These are phyloP conservation scores for Drosophila eugracilis DNA, from an alignment of 1,140 invertebrate genomes.

Conservation along the genomic window DNA sequence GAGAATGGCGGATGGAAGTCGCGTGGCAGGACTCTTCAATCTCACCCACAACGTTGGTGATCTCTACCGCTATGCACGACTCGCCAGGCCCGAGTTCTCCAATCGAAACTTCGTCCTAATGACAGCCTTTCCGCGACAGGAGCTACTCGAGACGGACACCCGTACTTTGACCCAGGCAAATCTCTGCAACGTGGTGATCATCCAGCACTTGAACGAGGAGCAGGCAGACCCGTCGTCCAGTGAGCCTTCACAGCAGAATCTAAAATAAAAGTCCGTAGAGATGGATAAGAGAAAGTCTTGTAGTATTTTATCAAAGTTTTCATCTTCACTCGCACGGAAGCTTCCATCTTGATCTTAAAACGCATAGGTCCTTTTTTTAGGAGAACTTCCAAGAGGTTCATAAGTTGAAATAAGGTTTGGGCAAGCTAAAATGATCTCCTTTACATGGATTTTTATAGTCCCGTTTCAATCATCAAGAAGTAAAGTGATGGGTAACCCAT, in stretches of 20 bases:
- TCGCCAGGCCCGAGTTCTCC: conserved; percentile 48
- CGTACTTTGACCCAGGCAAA: conserved; percentile 53
- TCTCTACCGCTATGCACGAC: conserved; percentile 55
- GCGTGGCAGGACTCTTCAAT: conserved; percentile 54
- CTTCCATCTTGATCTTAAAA: too few relatives aligned
- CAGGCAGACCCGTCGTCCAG: conserved; percentile 1
- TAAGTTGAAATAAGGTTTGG: too few relatives aligned
- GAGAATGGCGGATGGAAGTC: conserved; percentile 60
- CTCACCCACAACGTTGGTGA: conserved; percentile 49
- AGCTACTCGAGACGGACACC: conserved; percentile 47
- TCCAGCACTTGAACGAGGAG: conserved; percentile 56
- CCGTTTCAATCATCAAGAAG: too few relatives aligned
- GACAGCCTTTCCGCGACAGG: conserved; percentile 54
- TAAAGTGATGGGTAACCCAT: too few relatives aligned
- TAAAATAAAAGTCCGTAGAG: not conserved
- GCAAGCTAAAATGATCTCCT: too few relatives aligned
- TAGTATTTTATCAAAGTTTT: too few relatives aligned
- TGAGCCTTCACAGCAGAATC: not conserved
- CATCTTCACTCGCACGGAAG: too few relatives aligned
- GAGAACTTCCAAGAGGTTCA: too few relatives aligned
- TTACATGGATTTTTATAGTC: too few relatives aligned
- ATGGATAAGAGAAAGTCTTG: too few relatives aligned
- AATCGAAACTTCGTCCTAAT: conserved; percentile 44
- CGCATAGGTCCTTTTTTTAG: too few relatives aligned
- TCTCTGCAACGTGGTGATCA: conserved; percentile 63